Conservation (phyloP, 1,140 invertebrate species). For the Cotesia chilonis region DNA sequence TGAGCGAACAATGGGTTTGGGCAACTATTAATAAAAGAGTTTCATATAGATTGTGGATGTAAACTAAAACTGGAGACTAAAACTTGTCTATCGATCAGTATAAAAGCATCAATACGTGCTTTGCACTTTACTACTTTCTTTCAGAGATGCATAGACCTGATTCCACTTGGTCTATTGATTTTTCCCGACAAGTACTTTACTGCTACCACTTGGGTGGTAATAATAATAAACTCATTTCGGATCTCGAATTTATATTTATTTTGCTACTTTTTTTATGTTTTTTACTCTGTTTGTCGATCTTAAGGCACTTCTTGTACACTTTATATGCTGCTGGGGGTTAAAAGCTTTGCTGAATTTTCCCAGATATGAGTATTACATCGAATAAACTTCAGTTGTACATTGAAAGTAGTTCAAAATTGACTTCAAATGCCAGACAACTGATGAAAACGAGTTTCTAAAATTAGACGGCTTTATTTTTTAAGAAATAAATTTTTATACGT, state of each 20-base stretch:
- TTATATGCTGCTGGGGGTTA: no score
- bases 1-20: background rate
- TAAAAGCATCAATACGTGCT: constrained; percentile 35
- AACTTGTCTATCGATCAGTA: constrained; percentile 27
- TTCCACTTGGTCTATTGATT: constrained; percentile 35
- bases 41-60: background rate
- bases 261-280: no score
- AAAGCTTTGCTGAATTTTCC: no score
- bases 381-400: no score
- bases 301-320: no score
- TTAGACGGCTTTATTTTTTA: no score
- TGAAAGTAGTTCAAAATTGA: no score
- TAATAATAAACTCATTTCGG: background rate
- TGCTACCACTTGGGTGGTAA: constrained; percentile 2
- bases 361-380: no score
- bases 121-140: constrained; percentile 13
- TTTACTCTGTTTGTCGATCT: no score
- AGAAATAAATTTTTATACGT: no score
- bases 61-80: background rate
- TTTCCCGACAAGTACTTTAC: constrained; percentile 24
- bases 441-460: no score
- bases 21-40: background rate
- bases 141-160: constrained; percentile 1
- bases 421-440: no score
- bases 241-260: background rate